Percentiles rank a stretch among this genome's conserved stretches.
Conservation (phyloP, 1,140 invertebrate species). For the Marisa cornuarietis region DNA sequence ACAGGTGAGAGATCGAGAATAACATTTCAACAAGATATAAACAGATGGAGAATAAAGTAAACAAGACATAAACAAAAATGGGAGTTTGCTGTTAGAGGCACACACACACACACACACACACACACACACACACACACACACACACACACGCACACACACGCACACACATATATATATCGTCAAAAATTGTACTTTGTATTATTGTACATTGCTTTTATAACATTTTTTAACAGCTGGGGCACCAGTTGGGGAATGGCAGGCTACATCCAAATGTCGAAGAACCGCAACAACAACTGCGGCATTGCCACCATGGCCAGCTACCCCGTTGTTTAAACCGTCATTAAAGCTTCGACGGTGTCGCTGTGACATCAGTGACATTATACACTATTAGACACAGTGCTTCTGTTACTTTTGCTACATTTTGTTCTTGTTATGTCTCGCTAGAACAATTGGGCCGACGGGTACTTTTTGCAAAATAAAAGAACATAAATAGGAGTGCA, state of each 20-base stretch:
- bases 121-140: no score
- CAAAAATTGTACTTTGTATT: background rate
- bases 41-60: background rate
- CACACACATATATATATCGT: no score
- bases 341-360: background rate
- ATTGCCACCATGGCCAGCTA: conserved; percentile 63
- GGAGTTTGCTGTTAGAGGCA: background rate
- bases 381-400: no score
- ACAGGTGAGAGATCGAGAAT: conserved; percentile 65
- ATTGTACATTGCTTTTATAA: background rate
- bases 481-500: no score
- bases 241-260: conserved; percentile 80
- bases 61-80: background rate
- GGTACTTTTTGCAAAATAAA: no score
- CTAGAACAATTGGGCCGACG: no score
- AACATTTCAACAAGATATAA: background rate
- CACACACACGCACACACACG: no score
- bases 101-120: no score
- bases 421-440: no score
- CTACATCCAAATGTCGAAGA: conserved; percentile 64
- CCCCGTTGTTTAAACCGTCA: conserved; percentile 59
- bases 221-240: conserved; percentile 72
- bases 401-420: no score
- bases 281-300: conserved; percentile 64
- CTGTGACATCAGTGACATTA: background rate